Evolutionary conservation across 2,888 invertebrate genomes (phyloP), one percentile per base, ranked within the genome.

Genomic region (Tipula confusa): DNA sequence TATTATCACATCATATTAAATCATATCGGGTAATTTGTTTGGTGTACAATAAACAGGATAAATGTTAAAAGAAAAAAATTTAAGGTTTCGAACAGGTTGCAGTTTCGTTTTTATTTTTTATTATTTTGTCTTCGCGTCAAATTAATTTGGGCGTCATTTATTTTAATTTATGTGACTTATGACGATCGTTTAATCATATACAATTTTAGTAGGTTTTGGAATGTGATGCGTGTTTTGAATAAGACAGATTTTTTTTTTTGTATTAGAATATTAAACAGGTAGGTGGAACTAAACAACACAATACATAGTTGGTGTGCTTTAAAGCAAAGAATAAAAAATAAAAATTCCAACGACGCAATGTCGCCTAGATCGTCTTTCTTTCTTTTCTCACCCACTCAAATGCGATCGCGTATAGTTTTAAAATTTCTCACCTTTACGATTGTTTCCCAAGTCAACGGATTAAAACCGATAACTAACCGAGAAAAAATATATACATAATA

Each of bases 1-100:
- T 64, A 64, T 64, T 64, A 64, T 64, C 64, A 64, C 64, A 64
- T 64, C 64, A 64, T 64, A 64, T 64, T 64, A 64, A 64, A 64
- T 64, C 64, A 64, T 64, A 64, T 43, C 43, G 43, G 43, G 64
- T 64, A 64, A 64, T 64, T 64, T 64, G 64, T 64, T 64, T 64
- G 64, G 64, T 64, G 24, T 64, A 6, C 24, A 64, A 64, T 9
- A 18, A 64, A 64, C 24, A 64, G 64, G 64, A 64, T 64, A 64
- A 64, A 64, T 9, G 18, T 18, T 24, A 64, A 64, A 18, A 24
- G 24, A 18, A 43, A n/a, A n/a, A n/a, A 18, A 18, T 64, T 64
- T 11, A 18, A 64, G 18, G 64, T 64, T 7, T 18, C 24, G 24
- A 64, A 64, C 24, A 64, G 64, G 64, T 64, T 64, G 7, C 9